Evolutionary conservation across 2,113 vertebrate species (phyloP).

Genomic region (Genyomyrus donnyi): DNA sequence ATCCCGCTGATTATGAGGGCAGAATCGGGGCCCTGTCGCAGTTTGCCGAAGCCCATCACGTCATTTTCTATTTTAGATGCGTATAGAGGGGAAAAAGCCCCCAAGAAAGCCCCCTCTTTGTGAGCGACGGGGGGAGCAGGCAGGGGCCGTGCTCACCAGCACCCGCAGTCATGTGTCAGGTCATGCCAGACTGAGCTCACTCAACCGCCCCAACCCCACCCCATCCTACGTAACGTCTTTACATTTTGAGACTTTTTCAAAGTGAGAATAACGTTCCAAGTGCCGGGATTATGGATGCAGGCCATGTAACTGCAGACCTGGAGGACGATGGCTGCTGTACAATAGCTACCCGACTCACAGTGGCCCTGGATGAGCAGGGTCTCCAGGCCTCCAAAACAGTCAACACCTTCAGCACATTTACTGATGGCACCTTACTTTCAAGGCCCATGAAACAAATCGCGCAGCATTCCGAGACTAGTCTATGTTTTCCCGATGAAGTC

Average conservation of each 20-base stretch:
- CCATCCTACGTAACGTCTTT: not conserved
- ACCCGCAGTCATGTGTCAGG: not conserved
- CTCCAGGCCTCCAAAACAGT: not conserved
- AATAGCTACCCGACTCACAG: not conserved
- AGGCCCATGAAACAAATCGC: not conserved
- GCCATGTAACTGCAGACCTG: not conserved
- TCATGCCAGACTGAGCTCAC: conserved; percentile 14
- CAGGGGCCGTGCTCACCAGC: not conserved
- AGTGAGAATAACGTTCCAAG: not conserved
- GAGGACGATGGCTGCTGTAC: not conserved
- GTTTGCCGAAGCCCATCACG: conserved; percentile 12
- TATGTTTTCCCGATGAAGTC: not conserved
- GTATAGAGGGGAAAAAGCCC: not conserved
- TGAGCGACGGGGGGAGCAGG: not conserved
- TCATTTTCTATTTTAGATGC: conserved; percentile 21
- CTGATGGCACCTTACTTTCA: not conserved
- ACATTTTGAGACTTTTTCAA: not conserved
- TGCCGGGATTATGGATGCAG: not conserved
- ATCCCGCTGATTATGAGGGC: conserved; percentile 32
- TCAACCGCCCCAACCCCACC: not conserved
- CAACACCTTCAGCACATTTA: not conserved
- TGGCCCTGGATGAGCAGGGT: not conserved
- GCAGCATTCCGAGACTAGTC: not conserved
- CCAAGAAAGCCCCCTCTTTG: conserved; percentile 28
- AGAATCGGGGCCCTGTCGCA: conserved; percentile 14